These are phyloP conservation scores for Pygoscelis adeliae DNA, from an alignment of 2,113 vertebrate species.

Conservation along the genomic window DNA sequence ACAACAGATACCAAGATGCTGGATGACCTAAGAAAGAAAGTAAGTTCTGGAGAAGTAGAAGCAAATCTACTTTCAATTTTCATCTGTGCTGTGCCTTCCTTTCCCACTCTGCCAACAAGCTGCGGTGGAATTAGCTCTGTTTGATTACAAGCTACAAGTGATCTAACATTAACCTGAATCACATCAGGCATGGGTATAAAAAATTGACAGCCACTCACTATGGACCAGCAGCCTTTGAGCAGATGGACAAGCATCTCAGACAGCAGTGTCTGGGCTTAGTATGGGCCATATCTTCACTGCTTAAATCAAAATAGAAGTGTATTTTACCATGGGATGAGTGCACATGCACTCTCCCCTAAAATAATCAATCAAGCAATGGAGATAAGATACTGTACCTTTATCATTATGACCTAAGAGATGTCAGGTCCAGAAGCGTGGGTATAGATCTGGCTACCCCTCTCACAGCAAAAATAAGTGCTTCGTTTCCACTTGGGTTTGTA, in stretches of 20 bases:
- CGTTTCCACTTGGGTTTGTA: background rate
- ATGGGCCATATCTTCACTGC: accelerated
- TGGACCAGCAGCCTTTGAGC: background rate
- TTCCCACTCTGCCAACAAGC: background rate
- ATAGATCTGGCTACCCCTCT: background rate
- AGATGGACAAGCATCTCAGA: background rate
- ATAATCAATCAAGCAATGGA: background rate
- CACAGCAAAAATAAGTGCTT: background rate
- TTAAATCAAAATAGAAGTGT: background rate
- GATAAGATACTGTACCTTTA: constrained; percentile 24
- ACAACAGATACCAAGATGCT: background rate
- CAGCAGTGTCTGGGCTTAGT: background rate
- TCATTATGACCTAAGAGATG: constrained; percentile 6
- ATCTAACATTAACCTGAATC: background rate
- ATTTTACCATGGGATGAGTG: background rate
- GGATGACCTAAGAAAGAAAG: background rate
- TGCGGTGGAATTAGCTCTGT: background rate
- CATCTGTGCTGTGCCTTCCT: background rate
- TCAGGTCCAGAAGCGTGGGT: background rate
- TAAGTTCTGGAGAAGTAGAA: background rate
- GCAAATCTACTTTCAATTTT: background rate
- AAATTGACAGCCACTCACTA: background rate
- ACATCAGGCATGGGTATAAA: background rate
- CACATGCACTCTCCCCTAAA: background rate
- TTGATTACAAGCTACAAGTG: background rate